Percentiles rank a stretch among this genome's conserved stretches.
These are phyloP conservation scores for Anas bahamensis DNA, from an alignment of 2,797 vertebrate genomes.

Conservation along the genomic window DNA sequence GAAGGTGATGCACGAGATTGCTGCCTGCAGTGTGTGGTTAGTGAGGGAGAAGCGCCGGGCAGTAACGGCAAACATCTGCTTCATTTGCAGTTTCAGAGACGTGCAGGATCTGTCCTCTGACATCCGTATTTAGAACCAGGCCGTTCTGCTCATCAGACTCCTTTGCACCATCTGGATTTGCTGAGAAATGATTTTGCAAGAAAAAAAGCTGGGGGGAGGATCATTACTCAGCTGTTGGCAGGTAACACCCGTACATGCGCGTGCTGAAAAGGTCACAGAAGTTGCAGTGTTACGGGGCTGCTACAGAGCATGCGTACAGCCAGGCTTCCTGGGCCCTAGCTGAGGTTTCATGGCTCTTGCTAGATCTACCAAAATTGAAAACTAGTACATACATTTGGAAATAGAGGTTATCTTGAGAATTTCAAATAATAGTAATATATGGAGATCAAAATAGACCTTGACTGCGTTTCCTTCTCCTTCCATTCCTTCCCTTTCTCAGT, in stretches of 20 bases:
- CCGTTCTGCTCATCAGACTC: background rate
- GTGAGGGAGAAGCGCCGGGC: background rate
- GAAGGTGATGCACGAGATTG: background rate
- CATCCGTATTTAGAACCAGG: background rate
- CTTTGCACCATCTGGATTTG: background rate
- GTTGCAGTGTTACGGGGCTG: background rate
- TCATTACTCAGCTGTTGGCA: background rate
- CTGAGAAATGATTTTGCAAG: background rate
- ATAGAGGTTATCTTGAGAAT: background rate
- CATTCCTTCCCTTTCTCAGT: background rate
- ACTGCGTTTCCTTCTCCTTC: background rate
- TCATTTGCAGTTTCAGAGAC: background rate
- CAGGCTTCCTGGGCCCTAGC: background rate
- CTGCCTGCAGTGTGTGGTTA: background rate
- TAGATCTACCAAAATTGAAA: background rate
- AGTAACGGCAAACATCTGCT: conserved; percentile 33
- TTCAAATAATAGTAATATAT: background rate
- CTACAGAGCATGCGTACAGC: background rate
- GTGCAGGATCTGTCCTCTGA: background rate
- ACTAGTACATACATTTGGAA: background rate
- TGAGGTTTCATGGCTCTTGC: background rate
- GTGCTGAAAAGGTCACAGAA: background rate
- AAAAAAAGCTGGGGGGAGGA: background rate
- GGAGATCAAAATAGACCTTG: background rate
- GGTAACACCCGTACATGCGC: background rate